phyloP scores from a whole-genome alignment of 2,888 invertebrate species.

The Ectemnius lituratus region DNA sequence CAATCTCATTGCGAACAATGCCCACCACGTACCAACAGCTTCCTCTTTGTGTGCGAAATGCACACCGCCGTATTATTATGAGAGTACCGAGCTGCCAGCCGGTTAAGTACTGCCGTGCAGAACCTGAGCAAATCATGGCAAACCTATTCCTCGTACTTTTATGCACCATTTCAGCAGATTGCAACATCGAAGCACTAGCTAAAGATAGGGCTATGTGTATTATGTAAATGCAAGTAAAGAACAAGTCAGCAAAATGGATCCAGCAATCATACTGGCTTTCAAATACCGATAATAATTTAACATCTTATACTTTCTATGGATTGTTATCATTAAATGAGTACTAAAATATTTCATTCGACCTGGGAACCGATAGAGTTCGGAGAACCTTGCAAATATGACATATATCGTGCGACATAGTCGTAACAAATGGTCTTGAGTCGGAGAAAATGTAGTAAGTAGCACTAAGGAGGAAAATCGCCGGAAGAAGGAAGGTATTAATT shows the following conservation, averaged over 20 bases:
- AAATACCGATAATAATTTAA: too few relatives aligned
- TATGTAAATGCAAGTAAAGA: not conserved
- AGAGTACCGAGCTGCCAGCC: not conserved
- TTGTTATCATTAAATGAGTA: too few relatives aligned
- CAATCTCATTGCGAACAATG: not conserved
- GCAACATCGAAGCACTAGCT: not conserved
- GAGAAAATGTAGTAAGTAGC: conserved; percentile 51
- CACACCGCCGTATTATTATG: not conserved
- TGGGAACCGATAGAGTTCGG: too few relatives aligned
- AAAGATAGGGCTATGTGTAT: not conserved
- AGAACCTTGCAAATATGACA: too few relatives aligned
- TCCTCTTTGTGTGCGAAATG: not conserved
- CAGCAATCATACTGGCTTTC: too few relatives aligned
- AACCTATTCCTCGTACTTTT: not conserved
- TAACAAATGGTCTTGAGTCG: not conserved
- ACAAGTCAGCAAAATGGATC: not conserved
- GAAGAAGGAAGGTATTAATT: conserved; percentile 55
- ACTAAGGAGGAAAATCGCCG: conserved; percentile 51
- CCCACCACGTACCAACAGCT: not conserved
- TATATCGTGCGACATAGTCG: too few relatives aligned
- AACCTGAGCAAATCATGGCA: conserved; percentile 1
- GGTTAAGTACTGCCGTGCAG: not conserved
- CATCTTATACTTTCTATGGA: too few relatives aligned
- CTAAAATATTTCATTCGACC: too few relatives aligned
- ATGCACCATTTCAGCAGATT: conserved; percentile 3